These are phyloP conservation scores for Dinomys branickii DNA, from an alignment of 2,113 vertebrate genomes.

Conservation along the genomic window DNA sequence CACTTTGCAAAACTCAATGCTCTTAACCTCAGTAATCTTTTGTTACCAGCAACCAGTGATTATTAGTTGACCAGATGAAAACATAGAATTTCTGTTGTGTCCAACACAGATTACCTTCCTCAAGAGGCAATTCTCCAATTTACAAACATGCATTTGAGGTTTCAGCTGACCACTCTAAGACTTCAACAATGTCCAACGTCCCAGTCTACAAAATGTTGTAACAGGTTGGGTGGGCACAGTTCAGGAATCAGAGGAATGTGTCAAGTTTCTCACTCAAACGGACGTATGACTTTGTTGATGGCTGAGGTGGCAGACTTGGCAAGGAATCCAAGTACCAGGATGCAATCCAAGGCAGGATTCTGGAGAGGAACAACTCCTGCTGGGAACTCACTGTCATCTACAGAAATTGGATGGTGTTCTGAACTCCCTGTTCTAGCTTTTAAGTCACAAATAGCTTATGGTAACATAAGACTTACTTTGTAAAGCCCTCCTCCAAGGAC, in stretches of 20 bases:
- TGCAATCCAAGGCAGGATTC: constrained; percentile 73
- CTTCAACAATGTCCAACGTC: neutral
- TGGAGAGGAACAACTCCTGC: constrained; percentile 71
- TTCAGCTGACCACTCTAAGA: neutral
- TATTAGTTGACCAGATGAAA: neutral
- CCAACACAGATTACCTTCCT: neutral
- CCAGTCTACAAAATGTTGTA: constrained; percentile 35
- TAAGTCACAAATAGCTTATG: constrained; percentile 70
- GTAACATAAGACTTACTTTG: neutral
- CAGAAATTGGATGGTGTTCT: constrained; percentile 70
- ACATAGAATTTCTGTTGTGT: neutral
- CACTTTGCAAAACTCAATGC: neutral
- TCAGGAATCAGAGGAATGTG: constrained; percentile 74
- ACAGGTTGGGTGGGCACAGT: constrained; percentile 72
- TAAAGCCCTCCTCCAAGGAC: constrained; percentile 33
- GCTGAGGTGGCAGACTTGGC: constrained; percentile 76
- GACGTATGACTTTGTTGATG: constrained; percentile 75
- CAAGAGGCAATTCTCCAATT: neutral
- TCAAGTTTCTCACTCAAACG: constrained; percentile 64
- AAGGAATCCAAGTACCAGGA: constrained; percentile 75
- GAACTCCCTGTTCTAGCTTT: constrained; percentile 76
- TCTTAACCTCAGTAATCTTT: neutral
- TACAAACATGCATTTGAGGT: constrained; percentile 23
- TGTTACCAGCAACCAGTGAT: neutral
- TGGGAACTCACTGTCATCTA: constrained; percentile 68